Percentiles rank a stretch among this genome's conserved stretches.
These are phyloP conservation scores for Chelonus insularis DNA, from an alignment of 1,140 invertebrate species.

Conservation along the genomic window DNA sequence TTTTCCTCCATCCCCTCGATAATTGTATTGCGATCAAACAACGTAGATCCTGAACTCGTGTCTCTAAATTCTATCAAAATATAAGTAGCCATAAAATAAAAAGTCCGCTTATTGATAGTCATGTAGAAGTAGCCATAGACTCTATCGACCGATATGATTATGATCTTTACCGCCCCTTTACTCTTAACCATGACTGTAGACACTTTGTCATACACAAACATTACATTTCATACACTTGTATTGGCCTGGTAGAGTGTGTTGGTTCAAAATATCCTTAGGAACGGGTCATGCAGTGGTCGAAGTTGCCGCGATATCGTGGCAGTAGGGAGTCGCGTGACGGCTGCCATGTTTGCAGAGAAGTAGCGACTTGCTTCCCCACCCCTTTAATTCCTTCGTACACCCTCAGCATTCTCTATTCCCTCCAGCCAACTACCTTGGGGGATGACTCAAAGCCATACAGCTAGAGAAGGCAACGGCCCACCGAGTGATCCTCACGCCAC, in stretches of 20 bases:
- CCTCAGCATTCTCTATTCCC: conserved; percentile 15
- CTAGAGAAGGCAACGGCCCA: neutral
- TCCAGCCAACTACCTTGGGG: neutral
- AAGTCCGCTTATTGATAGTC: neutral
- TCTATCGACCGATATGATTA: conserved; percentile 28
- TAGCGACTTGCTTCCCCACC: conserved; percentile 29
- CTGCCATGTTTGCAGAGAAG: conserved; percentile 54
- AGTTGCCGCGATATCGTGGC: conserved; percentile 44
- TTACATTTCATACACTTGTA: neutral
- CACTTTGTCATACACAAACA: no score
- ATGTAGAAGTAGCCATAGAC: neutral
- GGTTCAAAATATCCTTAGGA: neutral
- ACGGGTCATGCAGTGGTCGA: conserved; percentile 5
- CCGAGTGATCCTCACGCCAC: conserved; percentile 38
- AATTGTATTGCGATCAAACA: no score
- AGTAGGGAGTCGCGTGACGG: conserved; percentile 53
- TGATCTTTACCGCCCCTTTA: conserved; percentile 22
- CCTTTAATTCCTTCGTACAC: conserved; percentile 32
- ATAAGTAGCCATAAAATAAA: neutral
- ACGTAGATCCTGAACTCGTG: no score
- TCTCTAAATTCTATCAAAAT: no score
- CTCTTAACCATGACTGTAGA: neutral
- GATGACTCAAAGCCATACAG: neutral
- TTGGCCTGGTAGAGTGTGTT: neutral
- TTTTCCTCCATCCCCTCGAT: no score